Conservation (phyloP, 2,797 vertebrate species). For the Nannoperca australis region DNA sequence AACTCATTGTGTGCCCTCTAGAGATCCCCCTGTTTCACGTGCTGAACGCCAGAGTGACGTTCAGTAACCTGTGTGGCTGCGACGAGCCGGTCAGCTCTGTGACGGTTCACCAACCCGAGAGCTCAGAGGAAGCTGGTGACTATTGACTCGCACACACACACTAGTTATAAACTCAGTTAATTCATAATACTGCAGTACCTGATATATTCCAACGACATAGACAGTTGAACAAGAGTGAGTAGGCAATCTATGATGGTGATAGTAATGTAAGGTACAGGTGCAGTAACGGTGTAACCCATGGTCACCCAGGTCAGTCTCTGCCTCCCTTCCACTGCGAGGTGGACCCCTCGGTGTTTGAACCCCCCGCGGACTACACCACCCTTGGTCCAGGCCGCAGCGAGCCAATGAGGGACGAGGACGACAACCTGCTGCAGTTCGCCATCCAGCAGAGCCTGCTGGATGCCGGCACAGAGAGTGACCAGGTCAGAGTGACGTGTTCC, state of each 20-base stretch:
- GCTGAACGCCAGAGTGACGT: slow-evolving; percentile 95
- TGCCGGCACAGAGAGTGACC: slow-evolving; percentile 94
- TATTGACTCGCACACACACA: not conserved
- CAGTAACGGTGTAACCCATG: slow-evolving; percentile 6
- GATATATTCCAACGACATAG: not conserved
- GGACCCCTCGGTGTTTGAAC: slow-evolving; percentile 93
- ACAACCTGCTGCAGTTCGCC: slow-evolving; percentile 95
- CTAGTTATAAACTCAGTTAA: not conserved
- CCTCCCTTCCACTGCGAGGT: slow-evolving; percentile 90
- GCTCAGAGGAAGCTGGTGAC: slow-evolving; percentile 79
- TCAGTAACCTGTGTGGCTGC: slow-evolving; percentile 95
- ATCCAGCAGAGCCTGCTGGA: slow-evolving; percentile 96
- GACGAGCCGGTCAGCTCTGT: slow-evolving; percentile 93
- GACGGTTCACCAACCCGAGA: slow-evolving; percentile 82
- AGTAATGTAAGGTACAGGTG: not conserved
- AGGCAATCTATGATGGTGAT: not conserved
- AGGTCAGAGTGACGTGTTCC: slow-evolving; percentile 79
- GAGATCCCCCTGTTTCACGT: slow-evolving; percentile 97
- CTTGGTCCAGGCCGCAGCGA: slow-evolving; percentile 92
- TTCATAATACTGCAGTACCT: not conserved
- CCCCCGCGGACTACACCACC: slow-evolving; percentile 92
- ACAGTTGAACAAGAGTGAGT: not conserved
- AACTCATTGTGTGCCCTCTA: slow-evolving; percentile 60
- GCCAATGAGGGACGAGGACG: slow-evolving; percentile 93
- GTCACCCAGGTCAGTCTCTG: slow-evolving; percentile 76